These are phyloP conservation scores for Nomada flava DNA, from an alignment of 2,888 invertebrate species.

Conservation along the genomic window DNA sequence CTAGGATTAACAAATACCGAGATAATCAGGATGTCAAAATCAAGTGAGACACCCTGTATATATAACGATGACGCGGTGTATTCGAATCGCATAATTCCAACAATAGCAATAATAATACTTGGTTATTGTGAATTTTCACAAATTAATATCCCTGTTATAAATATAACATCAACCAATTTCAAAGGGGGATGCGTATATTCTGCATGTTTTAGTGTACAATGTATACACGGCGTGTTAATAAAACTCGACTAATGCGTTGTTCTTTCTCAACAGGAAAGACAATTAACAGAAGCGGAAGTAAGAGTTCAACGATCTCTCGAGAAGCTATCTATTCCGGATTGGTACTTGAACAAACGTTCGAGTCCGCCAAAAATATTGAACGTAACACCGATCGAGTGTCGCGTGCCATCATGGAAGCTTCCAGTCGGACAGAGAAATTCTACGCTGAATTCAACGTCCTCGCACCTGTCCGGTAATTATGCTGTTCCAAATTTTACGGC, in stretches of 20 bases:
- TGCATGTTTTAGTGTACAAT: too few relatives aligned
- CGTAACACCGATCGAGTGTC: conserved; percentile 66
- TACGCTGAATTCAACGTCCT: background rate
- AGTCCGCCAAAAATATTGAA: conserved; percentile 71
- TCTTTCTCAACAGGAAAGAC: conserved; percentile 50
- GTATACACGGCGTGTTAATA: too few relatives aligned
- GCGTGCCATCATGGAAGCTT: conserved; percentile 71
- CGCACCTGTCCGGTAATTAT: conserved; percentile 22
- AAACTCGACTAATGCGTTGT: background rate
- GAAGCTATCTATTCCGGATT: conserved; percentile 73
- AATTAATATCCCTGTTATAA: too few relatives aligned
- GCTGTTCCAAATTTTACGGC: background rate
- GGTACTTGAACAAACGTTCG: conserved; percentile 73
- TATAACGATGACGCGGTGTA: too few relatives aligned
- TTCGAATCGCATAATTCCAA: too few relatives aligned
- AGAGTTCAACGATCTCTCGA: conserved; percentile 71
- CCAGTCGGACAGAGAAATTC: background rate
- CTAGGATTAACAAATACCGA: too few relatives aligned
- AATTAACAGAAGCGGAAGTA: conserved; percentile 73
- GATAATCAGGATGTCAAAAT: too few relatives aligned
- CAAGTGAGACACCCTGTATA: too few relatives aligned
- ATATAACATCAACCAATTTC: too few relatives aligned
- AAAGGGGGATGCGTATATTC: too few relatives aligned
- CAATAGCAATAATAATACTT: too few relatives aligned
- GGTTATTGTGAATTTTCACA: too few relatives aligned